Conservation (phyloP, 2,797 vertebrate genomes). For the Coregonus sp. region DNA sequence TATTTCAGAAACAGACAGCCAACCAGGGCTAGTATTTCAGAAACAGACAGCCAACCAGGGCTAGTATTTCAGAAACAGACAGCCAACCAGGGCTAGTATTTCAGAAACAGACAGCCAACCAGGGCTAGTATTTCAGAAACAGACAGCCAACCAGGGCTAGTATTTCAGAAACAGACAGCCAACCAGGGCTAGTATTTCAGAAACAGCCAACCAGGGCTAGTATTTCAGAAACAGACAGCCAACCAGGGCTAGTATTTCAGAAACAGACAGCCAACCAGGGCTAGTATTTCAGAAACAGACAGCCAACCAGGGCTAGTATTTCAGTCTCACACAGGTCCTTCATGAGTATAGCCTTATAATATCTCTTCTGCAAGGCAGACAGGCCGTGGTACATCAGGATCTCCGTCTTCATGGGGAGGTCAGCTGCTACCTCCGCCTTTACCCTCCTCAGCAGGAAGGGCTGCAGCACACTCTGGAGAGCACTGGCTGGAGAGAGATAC, state of each 20-base stretch:
- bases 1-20: neutral
- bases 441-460: conserved; percentile 90
- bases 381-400: conserved; percentile 91
- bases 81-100: no score
- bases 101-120: no score
- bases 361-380: conserved; percentile 88
- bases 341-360: conserved; percentile 88
- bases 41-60: neutral
- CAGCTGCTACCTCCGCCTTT: conserved; percentile 85
- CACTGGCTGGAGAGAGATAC: conserved; percentile 72
- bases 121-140: no score
- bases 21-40: neutral
- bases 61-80: neutral
- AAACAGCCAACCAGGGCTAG: neutral
- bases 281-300: neutral
- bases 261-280: neutral
- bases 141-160: no score
- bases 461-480: conserved; percentile 85
- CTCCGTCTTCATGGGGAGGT: conserved; percentile 88
- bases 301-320: neutral
- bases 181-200: neutral
- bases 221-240: neutral
- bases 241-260: neutral
- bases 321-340: conserved; percentile 84
- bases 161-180: no score